phyloP scores from a whole-genome alignment of 2,797 vertebrate genomes.

The Pangasius macronema region DNA sequence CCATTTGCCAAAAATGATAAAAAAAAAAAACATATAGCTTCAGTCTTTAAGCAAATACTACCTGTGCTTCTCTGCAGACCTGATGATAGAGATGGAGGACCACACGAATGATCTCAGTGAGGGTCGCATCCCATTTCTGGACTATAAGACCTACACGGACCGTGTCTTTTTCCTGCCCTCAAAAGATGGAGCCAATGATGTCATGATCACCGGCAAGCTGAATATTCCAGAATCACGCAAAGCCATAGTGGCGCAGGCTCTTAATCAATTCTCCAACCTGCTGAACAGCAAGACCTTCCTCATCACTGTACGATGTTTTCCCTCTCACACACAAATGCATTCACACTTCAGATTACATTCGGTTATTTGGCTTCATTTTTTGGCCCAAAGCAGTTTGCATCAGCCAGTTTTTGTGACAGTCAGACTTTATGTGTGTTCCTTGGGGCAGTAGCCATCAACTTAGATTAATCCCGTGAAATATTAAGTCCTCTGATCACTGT shows the following conservation, averaged over 20 bases:
- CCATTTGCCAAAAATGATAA: neutral
- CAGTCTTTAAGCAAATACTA: neutral
- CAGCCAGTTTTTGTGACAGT: neutral
- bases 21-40: neutral
- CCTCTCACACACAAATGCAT: neutral
- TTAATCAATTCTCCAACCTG: conserved; percentile 98
- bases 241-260: conserved; percentile 83
- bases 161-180: conserved; percentile 96
- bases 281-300: conserved; percentile 99
- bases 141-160: conserved; percentile 97
- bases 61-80: conserved; percentile 61
- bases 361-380: neutral
- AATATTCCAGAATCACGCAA: conserved; percentile 89
- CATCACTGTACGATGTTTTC: conserved; percentile 67
- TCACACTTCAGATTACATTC: conserved; percentile 1
- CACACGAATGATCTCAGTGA: conserved; percentile 93
- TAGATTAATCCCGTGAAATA: conserved; percentile 9
- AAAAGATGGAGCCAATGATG: conserved; percentile 94
- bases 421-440: neutral
- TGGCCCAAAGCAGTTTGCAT: neutral
- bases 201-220: conserved; percentile 95
- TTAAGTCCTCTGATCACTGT: conserved; percentile 16
- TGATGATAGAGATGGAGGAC: conserved; percentile 86
- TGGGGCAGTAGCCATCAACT: conserved; percentile 8
- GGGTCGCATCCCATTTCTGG: conserved; percentile 91